phyloP scores from a whole-genome alignment of 2,797 vertebrate species.

The Chelon auratus region DNA sequence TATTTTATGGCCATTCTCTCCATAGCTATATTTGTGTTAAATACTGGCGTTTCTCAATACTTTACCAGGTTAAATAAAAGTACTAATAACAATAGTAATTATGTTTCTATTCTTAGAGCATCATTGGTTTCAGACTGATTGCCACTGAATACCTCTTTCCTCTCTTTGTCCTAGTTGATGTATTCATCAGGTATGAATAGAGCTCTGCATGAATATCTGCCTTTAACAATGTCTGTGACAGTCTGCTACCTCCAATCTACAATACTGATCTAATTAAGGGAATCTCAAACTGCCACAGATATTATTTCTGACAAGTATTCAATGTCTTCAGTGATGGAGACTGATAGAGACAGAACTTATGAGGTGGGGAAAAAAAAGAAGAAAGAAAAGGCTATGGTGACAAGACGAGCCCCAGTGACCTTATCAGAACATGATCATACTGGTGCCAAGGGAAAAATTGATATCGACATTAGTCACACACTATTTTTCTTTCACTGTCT shows the following conservation, averaged over 20 bases:
- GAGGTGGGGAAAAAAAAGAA: slow-evolving; percentile 67
- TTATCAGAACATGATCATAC: slow-evolving; percentile 72
- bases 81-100: slow-evolving; percentile 6
- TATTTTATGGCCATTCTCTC: background rate
- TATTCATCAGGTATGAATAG: slow-evolving; percentile 55
- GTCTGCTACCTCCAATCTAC: slow-evolving; percentile 39
- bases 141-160: slow-evolving; percentile 46
- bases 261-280: slow-evolving; percentile 64
- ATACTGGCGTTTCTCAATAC: background rate
- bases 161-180: slow-evolving; percentile 50
- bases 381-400: slow-evolving; percentile 70
- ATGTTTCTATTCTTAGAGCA: slow-evolving; percentile 24
- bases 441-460: slow-evolving; percentile 60
- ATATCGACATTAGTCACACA: slow-evolving; percentile 67
- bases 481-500: slow-evolving; percentile 47
- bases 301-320: slow-evolving; percentile 76
- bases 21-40: background rate
- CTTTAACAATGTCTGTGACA: slow-evolving; percentile 54
- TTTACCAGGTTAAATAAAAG: background rate
- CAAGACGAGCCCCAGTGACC: slow-evolving; percentile 72
- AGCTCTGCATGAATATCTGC: slow-evolving; percentile 53
- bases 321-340: slow-evolving; percentile 69
- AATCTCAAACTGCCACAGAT: slow-evolving; percentile 62
- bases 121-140: slow-evolving; percentile 42
- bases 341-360: slow-evolving; percentile 74